These are phyloP conservation scores for Thaumetopoea pityocampa DNA, from an alignment of 1,140 invertebrate species.

Conservation along the genomic window DNA sequence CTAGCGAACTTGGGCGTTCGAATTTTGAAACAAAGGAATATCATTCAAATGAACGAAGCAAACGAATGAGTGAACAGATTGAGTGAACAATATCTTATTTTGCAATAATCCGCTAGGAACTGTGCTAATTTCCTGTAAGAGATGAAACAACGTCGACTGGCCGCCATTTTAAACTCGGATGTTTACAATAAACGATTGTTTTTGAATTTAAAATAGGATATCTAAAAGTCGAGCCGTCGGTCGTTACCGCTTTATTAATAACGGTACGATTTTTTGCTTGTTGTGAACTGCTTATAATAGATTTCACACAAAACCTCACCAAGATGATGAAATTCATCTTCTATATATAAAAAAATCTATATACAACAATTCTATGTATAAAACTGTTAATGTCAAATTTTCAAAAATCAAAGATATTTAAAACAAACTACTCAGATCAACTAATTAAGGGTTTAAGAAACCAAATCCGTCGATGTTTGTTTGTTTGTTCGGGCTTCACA, in stretches of 20 bases:
- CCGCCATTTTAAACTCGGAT: conserved; percentile 46
- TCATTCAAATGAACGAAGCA: conserved; percentile 42
- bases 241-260: conserved; percentile 3
- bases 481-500: no score
- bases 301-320: no score
- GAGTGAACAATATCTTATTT: conserved; percentile 72
- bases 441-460: no score
- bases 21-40: conserved; percentile 43
- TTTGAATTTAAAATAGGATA: conserved; percentile 23
- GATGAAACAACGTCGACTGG: conserved; percentile 44
- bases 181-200: conserved; percentile 31
- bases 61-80: conserved; percentile 57
- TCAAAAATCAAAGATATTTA: no score
- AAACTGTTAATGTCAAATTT: no score
- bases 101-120: conserved; percentile 62
- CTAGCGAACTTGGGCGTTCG: conserved; percentile 21
- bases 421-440: no score
- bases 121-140: conserved; percentile 67
- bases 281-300: no score
- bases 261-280: not conserved
- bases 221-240: conserved; percentile 7
- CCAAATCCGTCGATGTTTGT: no score
- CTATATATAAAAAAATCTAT: no score
- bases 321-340: no score
- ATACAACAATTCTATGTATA: no score